Conservation (phyloP, 2,888 invertebrate species). For the Tricholauxania praeusta region DNA sequence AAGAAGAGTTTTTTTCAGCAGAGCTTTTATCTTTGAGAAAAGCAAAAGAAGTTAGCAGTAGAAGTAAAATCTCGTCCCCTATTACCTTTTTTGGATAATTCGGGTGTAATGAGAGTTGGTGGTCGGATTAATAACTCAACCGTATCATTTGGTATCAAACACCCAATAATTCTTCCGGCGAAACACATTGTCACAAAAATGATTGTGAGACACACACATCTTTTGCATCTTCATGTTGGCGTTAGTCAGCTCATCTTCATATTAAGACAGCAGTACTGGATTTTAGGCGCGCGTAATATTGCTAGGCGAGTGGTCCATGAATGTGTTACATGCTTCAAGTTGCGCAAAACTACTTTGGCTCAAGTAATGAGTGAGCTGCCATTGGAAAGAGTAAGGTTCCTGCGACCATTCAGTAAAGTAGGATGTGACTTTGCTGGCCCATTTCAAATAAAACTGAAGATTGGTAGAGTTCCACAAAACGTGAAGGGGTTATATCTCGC, state of each 20-base stretch:
- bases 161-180: slow-evolving; percentile 32
- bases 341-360: not conserved
- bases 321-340: slow-evolving; percentile 32
- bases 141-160: slow-evolving; percentile 29
- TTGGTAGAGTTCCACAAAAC: slow-evolving; percentile 30
- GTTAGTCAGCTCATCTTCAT: too few relatives aligned
- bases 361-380: slow-evolving; percentile 38
- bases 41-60: not conserved
- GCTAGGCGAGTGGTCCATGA: slow-evolving; percentile 22
- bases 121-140: slow-evolving; percentile 29
- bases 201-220: too few relatives aligned
- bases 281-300: too few relatives aligned
- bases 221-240: too few relatives aligned
- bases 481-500: slow-evolving; percentile 26
- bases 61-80: not conserved
- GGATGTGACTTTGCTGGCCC: slow-evolving; percentile 29
- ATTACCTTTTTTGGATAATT: slow-evolving; percentile 5
- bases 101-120: slow-evolving; percentile 29
- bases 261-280: too few relatives aligned
- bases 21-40: not conserved
- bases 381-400: slow-evolving; percentile 27
- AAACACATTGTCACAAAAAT: not conserved
- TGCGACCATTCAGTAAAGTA: slow-evolving; percentile 33
- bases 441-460: slow-evolving; percentile 9
- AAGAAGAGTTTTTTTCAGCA: not conserved